phyloP scores from a whole-genome alignment of 2,113 vertebrate species.

The Chamaea fasciata region DNA sequence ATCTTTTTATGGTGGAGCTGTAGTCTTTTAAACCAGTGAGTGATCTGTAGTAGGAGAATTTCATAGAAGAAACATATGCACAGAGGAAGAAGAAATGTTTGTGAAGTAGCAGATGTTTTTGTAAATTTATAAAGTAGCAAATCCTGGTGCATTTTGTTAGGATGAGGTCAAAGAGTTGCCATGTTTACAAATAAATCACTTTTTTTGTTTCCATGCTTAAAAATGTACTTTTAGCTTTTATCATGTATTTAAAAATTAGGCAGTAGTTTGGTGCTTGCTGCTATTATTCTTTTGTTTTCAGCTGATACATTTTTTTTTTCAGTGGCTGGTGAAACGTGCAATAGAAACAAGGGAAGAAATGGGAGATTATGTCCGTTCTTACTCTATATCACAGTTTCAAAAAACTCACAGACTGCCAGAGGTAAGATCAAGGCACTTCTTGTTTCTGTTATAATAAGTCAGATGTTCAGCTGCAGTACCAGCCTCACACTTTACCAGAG shows the following conservation, averaged over 20 bases:
- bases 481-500: background rate
- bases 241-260: background rate
- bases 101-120: background rate
- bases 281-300: background rate
- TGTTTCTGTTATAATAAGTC: background rate
- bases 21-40: background rate
- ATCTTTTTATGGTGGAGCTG: background rate
- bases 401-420: constrained; percentile 89
- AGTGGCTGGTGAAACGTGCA: constrained; percentile 98
- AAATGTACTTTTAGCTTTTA: background rate
- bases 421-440: constrained; percentile 69
- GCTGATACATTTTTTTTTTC: background rate
- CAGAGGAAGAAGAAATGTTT: background rate
- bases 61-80: background rate
- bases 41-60: background rate
- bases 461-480: background rate
- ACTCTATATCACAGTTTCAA: constrained; percentile 93
- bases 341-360: constrained; percentile 97
- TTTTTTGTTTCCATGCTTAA: background rate
- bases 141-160: background rate
- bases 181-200: background rate
- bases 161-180: background rate
- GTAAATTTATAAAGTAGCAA: background rate
- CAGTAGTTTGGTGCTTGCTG: background rate
- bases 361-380: constrained; percentile 93